These are phyloP conservation scores for Sericinus montela DNA, from an alignment of 2,888 invertebrate species.

Conservation along the genomic window DNA sequence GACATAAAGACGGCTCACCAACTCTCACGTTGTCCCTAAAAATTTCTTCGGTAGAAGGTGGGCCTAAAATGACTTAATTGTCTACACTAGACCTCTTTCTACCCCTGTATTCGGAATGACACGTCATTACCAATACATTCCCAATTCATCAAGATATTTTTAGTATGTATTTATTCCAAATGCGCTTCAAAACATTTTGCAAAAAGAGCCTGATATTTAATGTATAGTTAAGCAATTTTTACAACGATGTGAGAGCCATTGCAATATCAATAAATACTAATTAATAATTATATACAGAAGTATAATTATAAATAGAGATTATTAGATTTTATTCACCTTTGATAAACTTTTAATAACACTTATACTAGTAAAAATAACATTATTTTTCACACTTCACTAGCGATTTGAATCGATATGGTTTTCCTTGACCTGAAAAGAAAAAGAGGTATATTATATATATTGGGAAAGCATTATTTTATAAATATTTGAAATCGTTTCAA, in stretches of 20 bases:
- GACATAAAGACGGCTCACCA: no score
- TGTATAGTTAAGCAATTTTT: conserved; percentile 4
- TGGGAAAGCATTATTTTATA: no score
- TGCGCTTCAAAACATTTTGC: not conserved
- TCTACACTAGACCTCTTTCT: no score
- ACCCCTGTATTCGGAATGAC: no score
- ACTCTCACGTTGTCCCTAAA: no score
- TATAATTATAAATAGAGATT: conserved; percentile 3
- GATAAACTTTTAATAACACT: conserved; percentile 2
- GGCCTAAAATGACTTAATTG: no score
- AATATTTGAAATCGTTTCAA: no score
- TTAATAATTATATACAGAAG: conserved; percentile 13
- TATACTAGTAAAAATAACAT: conserved; percentile 6
- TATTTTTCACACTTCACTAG: conserved; percentile 6
- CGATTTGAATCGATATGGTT: not conserved
- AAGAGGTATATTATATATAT: no score
- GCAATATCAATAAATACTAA: conserved; percentile 12
- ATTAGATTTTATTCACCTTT: conserved; percentile 3
- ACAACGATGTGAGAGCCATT: conserved; percentile 2
- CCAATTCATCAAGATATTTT: no score
- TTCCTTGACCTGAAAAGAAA: conserved; percentile 8
- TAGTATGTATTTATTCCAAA: no score
- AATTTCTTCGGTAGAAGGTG: no score
- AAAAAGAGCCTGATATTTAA: not conserved
- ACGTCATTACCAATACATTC: no score